Evolutionary conservation across 2,113 vertebrate genomes (phyloP).

Genomic region (Melozone crissalis): DNA sequence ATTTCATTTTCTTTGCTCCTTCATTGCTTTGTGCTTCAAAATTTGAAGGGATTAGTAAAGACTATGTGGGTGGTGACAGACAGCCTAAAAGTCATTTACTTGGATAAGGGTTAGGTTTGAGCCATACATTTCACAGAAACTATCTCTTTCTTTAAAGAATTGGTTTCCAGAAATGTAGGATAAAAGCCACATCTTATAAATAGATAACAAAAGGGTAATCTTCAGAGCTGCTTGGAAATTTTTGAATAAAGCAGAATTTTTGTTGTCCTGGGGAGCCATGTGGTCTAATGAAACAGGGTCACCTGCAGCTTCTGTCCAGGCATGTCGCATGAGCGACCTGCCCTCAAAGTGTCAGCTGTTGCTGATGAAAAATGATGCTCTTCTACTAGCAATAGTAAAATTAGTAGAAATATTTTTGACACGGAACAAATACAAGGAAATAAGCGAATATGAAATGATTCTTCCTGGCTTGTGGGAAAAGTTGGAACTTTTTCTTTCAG

Average conservation of each 20-base stretch:
- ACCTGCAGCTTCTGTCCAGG: background rate
- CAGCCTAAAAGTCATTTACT: background rate
- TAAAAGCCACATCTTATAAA: background rate
- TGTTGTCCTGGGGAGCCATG: background rate
- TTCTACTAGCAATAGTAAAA: background rate
- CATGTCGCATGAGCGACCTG: background rate
- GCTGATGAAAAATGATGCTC: background rate
- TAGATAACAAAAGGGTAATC: background rate
- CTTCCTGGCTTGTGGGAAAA: background rate
- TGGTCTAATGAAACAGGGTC: background rate
- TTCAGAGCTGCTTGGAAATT: background rate
- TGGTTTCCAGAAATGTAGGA: background rate
- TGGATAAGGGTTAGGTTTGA: background rate
- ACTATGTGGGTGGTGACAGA: background rate
- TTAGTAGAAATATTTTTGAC: background rate
- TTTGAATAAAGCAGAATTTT: background rate
- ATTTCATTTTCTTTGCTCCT: background rate
- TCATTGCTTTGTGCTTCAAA: background rate
- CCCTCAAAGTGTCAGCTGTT: background rate
- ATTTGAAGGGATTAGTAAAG: background rate
- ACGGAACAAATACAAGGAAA: background rate
- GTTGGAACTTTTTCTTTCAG: background rate
- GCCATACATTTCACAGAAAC: background rate
- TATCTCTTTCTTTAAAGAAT: background rate
- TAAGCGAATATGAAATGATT: background rate